phyloP scores from a whole-genome alignment of 2,113 vertebrate species.

The Nesoenas mayeri region DNA sequence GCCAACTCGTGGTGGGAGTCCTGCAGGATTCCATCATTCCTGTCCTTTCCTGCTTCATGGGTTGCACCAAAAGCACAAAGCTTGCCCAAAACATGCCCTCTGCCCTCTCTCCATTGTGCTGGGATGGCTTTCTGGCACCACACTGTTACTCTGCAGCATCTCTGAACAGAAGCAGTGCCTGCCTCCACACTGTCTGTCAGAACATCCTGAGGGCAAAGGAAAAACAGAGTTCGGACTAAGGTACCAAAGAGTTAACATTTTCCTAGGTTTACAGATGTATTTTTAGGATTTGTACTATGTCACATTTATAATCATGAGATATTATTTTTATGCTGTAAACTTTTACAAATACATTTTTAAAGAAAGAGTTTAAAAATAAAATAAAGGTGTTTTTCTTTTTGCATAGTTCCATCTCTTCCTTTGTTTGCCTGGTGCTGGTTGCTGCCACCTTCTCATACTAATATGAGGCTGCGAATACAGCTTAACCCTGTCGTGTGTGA shows the following conservation, averaged over 20 bases:
- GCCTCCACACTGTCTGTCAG: not conserved
- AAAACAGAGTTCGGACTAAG: conserved; percentile 43
- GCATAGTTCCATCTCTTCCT: not conserved
- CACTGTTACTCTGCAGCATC: not conserved
- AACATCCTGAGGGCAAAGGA: not conserved
- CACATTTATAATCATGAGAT: conserved; percentile 73
- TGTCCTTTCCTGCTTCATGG: not conserved
- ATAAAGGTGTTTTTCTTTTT: conserved; percentile 77
- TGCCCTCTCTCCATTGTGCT: not conserved
- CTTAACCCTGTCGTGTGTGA: not conserved
- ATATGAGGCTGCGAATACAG: not conserved
- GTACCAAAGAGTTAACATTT: conserved; percentile 80
- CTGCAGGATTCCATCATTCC: not conserved
- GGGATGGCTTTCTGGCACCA: not conserved
- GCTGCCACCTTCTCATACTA: not conserved
- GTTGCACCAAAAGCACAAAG: not conserved
- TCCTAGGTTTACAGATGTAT: conserved; percentile 77
- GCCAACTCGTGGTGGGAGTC: not conserved
- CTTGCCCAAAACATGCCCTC: not conserved
- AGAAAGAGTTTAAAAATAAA: conserved; percentile 70
- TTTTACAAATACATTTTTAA: conserved; percentile 72
- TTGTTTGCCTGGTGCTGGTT: not conserved
- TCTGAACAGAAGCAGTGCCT: not conserved
- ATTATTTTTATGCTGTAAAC: conserved; percentile 76
- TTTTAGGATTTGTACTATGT: conserved; percentile 73